These are phyloP conservation scores for Eucera pruinosa DNA, from an alignment of 2,888 invertebrate species.

Conservation along the genomic window DNA sequence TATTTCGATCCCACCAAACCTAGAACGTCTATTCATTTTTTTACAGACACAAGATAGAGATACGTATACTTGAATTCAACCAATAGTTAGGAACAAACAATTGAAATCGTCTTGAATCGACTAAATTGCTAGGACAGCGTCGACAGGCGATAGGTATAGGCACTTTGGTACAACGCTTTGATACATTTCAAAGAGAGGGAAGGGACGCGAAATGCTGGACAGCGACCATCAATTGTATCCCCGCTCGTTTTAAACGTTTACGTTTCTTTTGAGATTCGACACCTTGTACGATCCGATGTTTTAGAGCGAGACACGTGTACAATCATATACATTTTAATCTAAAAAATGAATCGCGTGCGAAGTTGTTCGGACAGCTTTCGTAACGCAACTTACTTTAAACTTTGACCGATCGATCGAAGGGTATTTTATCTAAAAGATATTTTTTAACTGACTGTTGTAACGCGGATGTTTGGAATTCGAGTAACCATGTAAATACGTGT, in stretches of 20 bases:
- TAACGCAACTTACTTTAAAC: conserved; percentile 5
- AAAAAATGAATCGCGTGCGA: conserved; percentile 14
- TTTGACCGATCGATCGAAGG: conserved; percentile 14
- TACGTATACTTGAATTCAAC: neutral
- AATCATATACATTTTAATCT: conserved; percentile 38
- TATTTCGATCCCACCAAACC: neutral
- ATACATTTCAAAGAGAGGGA: neutral
- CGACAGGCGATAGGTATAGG: conserved; percentile 3
- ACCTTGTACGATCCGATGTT: conserved; percentile 13
- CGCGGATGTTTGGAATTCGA: conserved; percentile 4
- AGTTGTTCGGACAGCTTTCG: conserved; percentile 18
- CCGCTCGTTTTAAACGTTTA: conserved; percentile 4
- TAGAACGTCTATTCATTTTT: conserved; percentile 11
- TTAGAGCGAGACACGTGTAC: conserved; percentile 35
- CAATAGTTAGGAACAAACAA: conserved; percentile 10
- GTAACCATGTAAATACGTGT: conserved; percentile 38
- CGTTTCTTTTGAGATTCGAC: conserved; percentile 7
- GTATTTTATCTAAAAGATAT: conserved; percentile 21
- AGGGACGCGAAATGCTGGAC: neutral
- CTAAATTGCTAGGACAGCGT: neutral
- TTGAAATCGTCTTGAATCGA: conserved; percentile 15
- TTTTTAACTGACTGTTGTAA: conserved; percentile 28
- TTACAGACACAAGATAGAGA: conserved; percentile 6
- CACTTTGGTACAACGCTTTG: neutral
- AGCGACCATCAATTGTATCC: neutral